A percentile compares a stretch with the other conserved stretches of the same genome.
phyloP scores from a whole-genome alignment of 2,113 vertebrate genomes.

The Leiothrix lutea region DNA sequence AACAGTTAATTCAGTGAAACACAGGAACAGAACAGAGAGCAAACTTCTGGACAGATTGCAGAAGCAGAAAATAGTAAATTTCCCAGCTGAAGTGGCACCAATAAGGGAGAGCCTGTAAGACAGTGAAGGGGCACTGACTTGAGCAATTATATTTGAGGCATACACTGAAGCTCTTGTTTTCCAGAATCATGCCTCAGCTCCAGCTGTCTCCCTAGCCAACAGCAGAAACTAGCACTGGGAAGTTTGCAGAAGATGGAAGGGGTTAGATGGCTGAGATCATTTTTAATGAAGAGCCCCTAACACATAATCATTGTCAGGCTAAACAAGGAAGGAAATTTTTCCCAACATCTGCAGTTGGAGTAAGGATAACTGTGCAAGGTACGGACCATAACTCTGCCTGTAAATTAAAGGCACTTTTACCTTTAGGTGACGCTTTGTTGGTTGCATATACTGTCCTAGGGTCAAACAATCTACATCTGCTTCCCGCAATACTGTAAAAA shows the following conservation, averaged over 20 bases:
- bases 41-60: background rate
- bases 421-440: slow-evolving; percentile 95
- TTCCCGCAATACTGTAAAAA: slow-evolving; percentile 82
- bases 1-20: background rate
- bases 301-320: background rate
- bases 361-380: background rate
- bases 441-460: slow-evolving; percentile 98
- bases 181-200: background rate
- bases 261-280: background rate
- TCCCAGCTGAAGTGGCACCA: background rate
- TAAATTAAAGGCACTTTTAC: slow-evolving; percentile 54
- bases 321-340: background rate
- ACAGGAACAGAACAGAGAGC: background rate
- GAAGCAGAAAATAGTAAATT: background rate
- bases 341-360: background rate
- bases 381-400: background rate
- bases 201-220: background rate
- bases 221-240: background rate
- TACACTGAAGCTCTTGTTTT: background rate
- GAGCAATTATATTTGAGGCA: background rate
- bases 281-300: background rate
- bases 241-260: background rate
- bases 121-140: background rate
- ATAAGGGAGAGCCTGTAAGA: background rate
- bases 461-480: slow-evolving; percentile 93